These are phyloP conservation scores for Equus przewalskii DNA, from an alignment of 2,113 vertebrate genomes.

Conservation along the genomic window DNA sequence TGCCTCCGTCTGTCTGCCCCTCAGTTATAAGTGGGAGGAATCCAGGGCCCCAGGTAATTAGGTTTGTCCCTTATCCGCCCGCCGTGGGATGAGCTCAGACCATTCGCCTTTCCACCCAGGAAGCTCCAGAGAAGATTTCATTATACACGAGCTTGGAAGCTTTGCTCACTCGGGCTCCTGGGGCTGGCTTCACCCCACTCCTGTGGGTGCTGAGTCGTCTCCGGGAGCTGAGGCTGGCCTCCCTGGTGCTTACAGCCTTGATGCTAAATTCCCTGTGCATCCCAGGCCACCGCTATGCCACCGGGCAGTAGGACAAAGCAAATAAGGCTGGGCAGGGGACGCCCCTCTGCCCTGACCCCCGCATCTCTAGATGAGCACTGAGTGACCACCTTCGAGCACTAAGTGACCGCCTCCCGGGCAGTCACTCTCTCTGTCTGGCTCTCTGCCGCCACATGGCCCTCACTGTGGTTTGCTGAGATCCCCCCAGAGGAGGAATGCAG, in stretches of 20 bases:
- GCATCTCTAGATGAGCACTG: background rate
- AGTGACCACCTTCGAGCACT: too few species aligned
- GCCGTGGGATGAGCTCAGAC: constrained; percentile 71
- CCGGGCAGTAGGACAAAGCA: background rate
- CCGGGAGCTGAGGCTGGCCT: constrained; percentile 1
- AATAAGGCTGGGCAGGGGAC: too few species aligned
- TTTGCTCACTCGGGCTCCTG: background rate
- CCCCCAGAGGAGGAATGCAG: background rate
- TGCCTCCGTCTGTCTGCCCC: background rate
- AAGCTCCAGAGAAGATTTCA: constrained; percentile 77
- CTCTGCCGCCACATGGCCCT: background rate
- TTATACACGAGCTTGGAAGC: constrained; percentile 57
- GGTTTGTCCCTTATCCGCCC: constrained; percentile 75
- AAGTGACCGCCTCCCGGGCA: background rate
- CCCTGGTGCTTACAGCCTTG: background rate
- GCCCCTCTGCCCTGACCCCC: too few species aligned
- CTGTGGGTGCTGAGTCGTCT: constrained; percentile 7
- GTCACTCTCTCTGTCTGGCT: background rate
- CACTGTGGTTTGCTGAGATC: background rate
- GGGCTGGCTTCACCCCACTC: background rate
- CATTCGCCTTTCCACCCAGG: constrained; percentile 76
- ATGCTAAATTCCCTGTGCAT: background rate
- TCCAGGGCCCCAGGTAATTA: constrained; percentile 64
- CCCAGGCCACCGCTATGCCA: background rate
- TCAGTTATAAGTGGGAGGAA: constrained; percentile 47